Percentiles rank a stretch among this genome's conserved stretches.
These are phyloP conservation scores for Lepus europaeus DNA, from an alignment of 2,113 vertebrate genomes.

Conservation along the genomic window DNA sequence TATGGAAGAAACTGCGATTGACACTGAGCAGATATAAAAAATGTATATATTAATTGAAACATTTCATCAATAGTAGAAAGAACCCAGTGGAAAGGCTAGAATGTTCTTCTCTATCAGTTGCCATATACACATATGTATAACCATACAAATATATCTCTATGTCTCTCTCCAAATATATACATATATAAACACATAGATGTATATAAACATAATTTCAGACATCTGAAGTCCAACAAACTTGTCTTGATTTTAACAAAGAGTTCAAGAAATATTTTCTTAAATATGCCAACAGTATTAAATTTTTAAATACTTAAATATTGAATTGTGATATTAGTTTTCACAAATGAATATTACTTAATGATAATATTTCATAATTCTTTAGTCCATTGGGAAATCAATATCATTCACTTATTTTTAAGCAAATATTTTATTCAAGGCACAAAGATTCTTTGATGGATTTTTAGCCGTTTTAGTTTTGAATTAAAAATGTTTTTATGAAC, in stretches of 20 bases:
- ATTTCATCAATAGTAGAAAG: not conserved
- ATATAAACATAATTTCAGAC: not conserved
- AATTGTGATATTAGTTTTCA: not conserved
- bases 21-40: not conserved
- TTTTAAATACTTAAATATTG: not conserved
- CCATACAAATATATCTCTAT: not conserved
- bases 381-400: not conserved
- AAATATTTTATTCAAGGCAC: not conserved
- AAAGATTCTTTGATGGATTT: not conserved
- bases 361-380: not conserved
- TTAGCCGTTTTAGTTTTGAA: not conserved
- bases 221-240: not conserved
- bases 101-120: not conserved
- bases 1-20: not conserved
- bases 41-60: not conserved
- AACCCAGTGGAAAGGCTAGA: not conserved
- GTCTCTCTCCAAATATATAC: not conserved
- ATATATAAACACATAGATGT: not conserved
- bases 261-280: constrained; percentile 21
- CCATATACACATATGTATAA: not conserved
- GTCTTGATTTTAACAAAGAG: not conserved
- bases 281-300: not conserved
- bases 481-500: not conserved
- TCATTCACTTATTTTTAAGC: not conserved
- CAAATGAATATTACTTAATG: not conserved